Base-by-base conservation (phyloP, 1,140 invertebrate genomes). In the Bombus terrestris region DNA sequence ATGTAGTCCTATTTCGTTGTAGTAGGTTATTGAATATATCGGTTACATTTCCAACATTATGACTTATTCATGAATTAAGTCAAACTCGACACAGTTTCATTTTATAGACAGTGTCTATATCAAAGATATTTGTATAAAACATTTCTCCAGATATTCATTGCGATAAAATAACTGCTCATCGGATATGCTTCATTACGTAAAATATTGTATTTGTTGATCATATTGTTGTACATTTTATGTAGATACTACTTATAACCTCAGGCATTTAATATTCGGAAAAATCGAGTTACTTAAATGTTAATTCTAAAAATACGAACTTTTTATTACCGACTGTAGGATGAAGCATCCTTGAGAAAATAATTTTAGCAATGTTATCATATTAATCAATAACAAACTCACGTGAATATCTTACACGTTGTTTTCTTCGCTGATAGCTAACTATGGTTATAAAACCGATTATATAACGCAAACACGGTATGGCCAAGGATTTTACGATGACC, bases 401-500 rank as follows among this genome's bases (percentile, higher is more conserved):
- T 35, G 18, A 76, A 76, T 37, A 35, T 59, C 35, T 32, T 13
- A n/a, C 25, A 32, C n/a, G 15, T 73, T 80, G 88, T 88, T 86
- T 87, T 57, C 41, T 84, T 85, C 79, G 81, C 83, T 87, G 84
- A 87, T 90, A 85, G 85, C 73, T 82, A 87, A 89, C 62, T 87
- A 83, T 28, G 28, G 64, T 43, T 85, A 64, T 77, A 71, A 82
- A 80, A 59, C 57, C 79, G 73, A 82, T 74, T 80, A 57, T 43
- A 72, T 72, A 81, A 83, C 64, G 32, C 47, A 69, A 43, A 53
- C 47, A 47, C 74, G 57, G 53, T 37, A 80, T 43, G 72, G 57
- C 71, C 39, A 76, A 66, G 74, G 77, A 35, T 91, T 92, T 92
- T 92, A 89, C 89, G 80, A 89, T 80, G 83, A 87, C 78, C 74